phyloP scores from a whole-genome alignment of 2,797 vertebrate species.

The Onychomys leucogaster region DNA sequence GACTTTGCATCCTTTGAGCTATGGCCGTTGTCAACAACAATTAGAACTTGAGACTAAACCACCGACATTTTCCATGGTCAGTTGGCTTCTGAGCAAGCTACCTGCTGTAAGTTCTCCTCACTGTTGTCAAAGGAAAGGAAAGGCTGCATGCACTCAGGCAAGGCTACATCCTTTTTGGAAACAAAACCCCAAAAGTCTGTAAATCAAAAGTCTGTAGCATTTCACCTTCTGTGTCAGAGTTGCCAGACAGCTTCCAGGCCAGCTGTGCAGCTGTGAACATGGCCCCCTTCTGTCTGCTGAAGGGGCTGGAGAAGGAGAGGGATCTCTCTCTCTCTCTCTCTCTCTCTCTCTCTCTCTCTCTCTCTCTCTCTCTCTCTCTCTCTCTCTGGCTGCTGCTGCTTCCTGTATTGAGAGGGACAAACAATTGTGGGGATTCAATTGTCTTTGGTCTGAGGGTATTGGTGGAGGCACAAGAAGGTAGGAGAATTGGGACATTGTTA shows the following conservation, averaged over 20 bases:
- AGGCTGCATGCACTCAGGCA: background rate
- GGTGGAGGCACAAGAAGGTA: background rate
- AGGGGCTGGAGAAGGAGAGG: background rate
- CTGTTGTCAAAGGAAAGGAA: background rate
- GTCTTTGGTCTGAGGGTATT: slow-evolving; percentile 8
- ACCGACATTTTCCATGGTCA: background rate
- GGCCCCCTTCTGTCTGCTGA: background rate
- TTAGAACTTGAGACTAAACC: background rate
- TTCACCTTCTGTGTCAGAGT: background rate
- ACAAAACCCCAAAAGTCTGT: background rate
- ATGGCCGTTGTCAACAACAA: background rate
- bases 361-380: too few species aligned
- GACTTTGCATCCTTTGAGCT: background rate
- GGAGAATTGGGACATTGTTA: background rate
- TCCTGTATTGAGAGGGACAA: background rate
- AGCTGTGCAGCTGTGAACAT: background rate
- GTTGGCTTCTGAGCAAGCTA: background rate
- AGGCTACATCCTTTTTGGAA: background rate
- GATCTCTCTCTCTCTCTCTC: background rate
- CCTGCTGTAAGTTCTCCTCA: background rate
- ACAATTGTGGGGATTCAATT: background rate
- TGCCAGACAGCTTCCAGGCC: background rate
- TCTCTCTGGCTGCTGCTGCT: background rate
- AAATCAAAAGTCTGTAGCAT: background rate
- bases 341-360: too few species aligned